These are phyloP conservation scores for Neelides folsomi DNA, from an alignment of 2,888 invertebrate genomes.

Conservation along the genomic window DNA sequence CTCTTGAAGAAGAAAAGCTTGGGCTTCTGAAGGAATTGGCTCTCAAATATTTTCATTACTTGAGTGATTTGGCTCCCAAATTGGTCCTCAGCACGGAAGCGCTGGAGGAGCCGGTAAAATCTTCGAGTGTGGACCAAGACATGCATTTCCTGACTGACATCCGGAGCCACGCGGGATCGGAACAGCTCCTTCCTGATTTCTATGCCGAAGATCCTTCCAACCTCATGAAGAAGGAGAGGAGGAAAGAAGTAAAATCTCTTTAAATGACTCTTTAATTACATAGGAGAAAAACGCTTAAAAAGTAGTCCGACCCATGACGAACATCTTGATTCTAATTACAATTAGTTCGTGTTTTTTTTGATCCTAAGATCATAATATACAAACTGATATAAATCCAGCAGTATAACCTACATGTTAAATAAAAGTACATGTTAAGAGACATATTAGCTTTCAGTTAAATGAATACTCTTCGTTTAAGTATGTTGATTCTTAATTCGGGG, in stretches of 20 bases:
- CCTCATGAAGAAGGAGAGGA: conserved; percentile 79
- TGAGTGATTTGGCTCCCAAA: conserved; percentile 63
- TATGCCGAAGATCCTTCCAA: conserved; percentile 88
- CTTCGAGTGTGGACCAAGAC: conserved; percentile 47
- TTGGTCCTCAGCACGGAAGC: conserved; percentile 52
- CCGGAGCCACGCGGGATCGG: conserved; percentile 57
- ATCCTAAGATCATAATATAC: too few relatives aligned
- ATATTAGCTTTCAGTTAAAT: too few relatives aligned
- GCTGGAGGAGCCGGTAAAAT: conserved; percentile 52
- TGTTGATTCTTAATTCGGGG: too few relatives aligned
- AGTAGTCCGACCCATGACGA: too few relatives aligned
- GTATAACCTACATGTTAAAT: too few relatives aligned
- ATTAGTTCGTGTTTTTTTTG: too few relatives aligned
- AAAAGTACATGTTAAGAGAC: too few relatives aligned
- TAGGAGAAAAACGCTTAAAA: not conserved
- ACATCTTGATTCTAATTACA: too few relatives aligned
- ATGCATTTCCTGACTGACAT: conserved; percentile 51
- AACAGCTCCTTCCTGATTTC: conserved; percentile 82
- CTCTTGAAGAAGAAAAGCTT: conserved; percentile 77
- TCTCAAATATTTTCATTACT: conserved; percentile 45
- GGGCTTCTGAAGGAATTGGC: conserved; percentile 59
- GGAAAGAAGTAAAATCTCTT: conserved; percentile 72
- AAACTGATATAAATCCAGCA: too few relatives aligned
- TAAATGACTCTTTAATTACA: conserved; percentile 5
- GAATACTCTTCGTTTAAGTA: too few relatives aligned